phyloP scores from a whole-genome alignment of 2,888 invertebrate species.

The Cerceris rybyensis region DNA sequence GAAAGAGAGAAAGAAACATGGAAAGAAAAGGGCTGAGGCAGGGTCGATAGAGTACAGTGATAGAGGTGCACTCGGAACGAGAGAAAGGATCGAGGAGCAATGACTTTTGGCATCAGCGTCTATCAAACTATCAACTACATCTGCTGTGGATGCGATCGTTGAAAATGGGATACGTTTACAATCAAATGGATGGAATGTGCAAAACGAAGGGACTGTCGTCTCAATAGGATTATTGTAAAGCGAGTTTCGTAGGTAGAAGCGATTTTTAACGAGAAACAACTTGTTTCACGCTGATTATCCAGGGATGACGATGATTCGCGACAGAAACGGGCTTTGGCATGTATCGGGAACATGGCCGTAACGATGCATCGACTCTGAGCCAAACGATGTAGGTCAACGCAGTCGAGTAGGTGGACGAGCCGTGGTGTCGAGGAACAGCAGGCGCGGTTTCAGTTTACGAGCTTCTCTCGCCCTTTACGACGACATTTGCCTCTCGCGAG shows the following conservation, averaged over 20 bases:
- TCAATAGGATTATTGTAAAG: slow-evolving; percentile 36
- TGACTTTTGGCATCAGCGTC: slow-evolving; percentile 7
- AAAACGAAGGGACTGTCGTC: slow-evolving; percentile 24
- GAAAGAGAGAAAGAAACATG: too few relatives aligned
- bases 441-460: slow-evolving; percentile 45
- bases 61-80: not conserved
- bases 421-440: slow-evolving; percentile 29
- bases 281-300: slow-evolving; percentile 20
- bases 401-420: slow-evolving; percentile 21
- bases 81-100: slow-evolving; percentile 2
- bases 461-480: slow-evolving; percentile 45
- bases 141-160: slow-evolving; percentile 34
- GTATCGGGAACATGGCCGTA: slow-evolving; percentile 10
- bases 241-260: slow-evolving; percentile 39
- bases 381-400: slow-evolving; percentile 56
- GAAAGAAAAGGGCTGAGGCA: not conserved
- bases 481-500: slow-evolving; percentile 33
- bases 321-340: slow-evolving; percentile 10
- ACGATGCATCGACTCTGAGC: slow-evolving; percentile 38
- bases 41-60: too few relatives aligned
- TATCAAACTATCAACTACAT: slow-evolving; percentile 40
- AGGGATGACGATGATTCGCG: slow-evolving; percentile 12
- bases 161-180: slow-evolving; percentile 21
- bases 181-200: slow-evolving; percentile 50
- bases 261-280: slow-evolving; percentile 25